phyloP scores from a whole-genome alignment of 2,888 invertebrate genomes.

The Pyralis farinalis region DNA sequence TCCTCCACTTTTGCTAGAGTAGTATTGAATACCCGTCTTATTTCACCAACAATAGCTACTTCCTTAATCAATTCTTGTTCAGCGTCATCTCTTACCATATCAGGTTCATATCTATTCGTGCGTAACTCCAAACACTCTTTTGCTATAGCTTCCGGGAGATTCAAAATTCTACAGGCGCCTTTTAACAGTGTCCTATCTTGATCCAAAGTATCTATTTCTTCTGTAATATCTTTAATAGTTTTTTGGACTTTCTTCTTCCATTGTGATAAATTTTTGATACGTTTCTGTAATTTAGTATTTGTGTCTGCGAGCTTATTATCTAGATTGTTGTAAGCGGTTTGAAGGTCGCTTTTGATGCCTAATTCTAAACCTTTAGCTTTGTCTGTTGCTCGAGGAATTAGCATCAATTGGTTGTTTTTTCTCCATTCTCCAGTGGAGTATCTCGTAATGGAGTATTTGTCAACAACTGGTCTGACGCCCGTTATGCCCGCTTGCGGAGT shows the following conservation, averaged over 20 bases:
- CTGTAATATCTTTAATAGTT: slow-evolving; percentile 81
- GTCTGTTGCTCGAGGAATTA: slow-evolving; percentile 55
- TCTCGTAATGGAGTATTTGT: slow-evolving; percentile 88
- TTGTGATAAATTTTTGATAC: slow-evolving; percentile 69
- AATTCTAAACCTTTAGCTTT: slow-evolving; percentile 48
- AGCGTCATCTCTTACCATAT: slow-evolving; percentile 88
- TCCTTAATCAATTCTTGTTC: slow-evolving; percentile 91
- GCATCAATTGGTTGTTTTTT: slow-evolving; percentile 74
- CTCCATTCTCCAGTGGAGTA: slow-evolving; percentile 89
- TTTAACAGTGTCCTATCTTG: slow-evolving; percentile 83
- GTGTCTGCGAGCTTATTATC: slow-evolving; percentile 72
- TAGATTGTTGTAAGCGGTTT: slow-evolving; percentile 81
- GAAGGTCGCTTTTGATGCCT: slow-evolving; percentile 43
- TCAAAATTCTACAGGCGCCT: slow-evolving; percentile 83
- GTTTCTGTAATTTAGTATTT: slow-evolving; percentile 42
- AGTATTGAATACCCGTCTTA: slow-evolving; percentile 81
- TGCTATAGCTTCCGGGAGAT: slow-evolving; percentile 86
- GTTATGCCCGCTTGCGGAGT: slow-evolving; percentile 86
- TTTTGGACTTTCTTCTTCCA: slow-evolving; percentile 87
- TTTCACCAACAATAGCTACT: slow-evolving; percentile 86
- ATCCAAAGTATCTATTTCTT: slow-evolving; percentile 85
- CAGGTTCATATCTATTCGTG: slow-evolving; percentile 86
- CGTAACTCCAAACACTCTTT: slow-evolving; percentile 87
- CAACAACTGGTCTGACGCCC: slow-evolving; percentile 88
- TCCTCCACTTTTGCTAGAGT: slow-evolving; percentile 84